These are phyloP conservation scores for Caenorhabditis latens DNA, from an alignment of 1,140 invertebrate species.

Conservation along the genomic window DNA sequence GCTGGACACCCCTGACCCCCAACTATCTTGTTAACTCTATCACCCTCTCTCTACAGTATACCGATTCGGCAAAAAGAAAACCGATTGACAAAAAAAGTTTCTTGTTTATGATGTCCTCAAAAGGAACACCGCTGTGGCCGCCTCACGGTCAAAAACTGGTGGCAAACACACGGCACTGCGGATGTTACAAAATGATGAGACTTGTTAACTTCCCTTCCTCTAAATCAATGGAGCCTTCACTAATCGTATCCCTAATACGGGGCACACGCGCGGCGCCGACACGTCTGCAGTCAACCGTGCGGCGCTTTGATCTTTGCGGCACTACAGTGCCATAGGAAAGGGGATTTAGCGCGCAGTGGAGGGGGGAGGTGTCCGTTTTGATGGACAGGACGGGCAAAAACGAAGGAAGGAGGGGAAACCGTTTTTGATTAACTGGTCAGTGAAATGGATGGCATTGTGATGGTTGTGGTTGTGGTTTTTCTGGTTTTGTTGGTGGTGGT, in stretches of 20 bases:
- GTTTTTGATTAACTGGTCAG: slow-evolving; percentile 38
- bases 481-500: neutral
- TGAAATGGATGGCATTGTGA: neutral
- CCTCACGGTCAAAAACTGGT: neutral
- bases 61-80: too few species aligned
- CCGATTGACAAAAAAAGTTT: too few species aligned
- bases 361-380: neutral
- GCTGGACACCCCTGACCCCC: too few species aligned
- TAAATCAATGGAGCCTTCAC: too few species aligned
- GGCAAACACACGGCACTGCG: too few species aligned
- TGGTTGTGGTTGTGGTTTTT: slow-evolving; percentile 1
- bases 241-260: too few species aligned
- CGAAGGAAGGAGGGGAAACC: slow-evolving; percentile 5
- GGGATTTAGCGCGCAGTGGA: neutral
- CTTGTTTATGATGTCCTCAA: neutral
- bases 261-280: neutral
- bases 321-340: neutral
- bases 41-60: too few species aligned
- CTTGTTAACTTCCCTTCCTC: neutral
- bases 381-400: neutral
- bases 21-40: too few species aligned
- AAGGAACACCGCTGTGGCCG: neutral
- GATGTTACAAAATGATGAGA: neutral
- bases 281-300: slow-evolving; percentile 34
- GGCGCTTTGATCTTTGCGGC: neutral